phyloP scores from a whole-genome alignment of 2,888 invertebrate species.

The Eilema sororculum region DNA sequence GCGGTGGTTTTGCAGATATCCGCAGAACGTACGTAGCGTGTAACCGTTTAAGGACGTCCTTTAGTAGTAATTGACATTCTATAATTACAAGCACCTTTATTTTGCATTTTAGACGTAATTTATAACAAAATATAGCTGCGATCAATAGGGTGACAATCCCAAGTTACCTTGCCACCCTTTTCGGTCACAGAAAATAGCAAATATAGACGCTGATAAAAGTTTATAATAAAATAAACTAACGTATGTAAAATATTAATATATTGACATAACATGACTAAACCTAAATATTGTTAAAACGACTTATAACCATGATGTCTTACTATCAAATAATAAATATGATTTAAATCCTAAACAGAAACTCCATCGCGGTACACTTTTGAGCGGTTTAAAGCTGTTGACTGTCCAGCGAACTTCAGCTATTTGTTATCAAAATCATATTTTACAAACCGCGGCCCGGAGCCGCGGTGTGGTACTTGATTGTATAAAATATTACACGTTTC shows the following conservation, averaged over 20 bases:
- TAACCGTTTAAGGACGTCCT: constrained; percentile 3
- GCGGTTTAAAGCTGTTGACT: constrained; percentile 69
- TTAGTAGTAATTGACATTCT: not conserved
- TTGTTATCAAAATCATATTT: constrained; percentile 44
- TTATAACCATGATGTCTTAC: constrained; percentile 54
- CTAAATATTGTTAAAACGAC: constrained; percentile 54
- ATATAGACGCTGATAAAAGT: constrained; percentile 74
- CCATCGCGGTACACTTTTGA: constrained; percentile 67
- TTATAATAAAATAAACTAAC: constrained; percentile 77
- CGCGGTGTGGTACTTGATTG: constrained; percentile 17
- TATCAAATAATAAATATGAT: constrained; percentile 71
- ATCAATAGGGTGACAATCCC: constrained; percentile 23
- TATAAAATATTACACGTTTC: constrained; percentile 44
- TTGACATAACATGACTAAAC: constrained; percentile 69
- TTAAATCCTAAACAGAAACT: constrained; percentile 63
- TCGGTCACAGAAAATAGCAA: constrained; percentile 62
- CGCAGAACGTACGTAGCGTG: not conserved
- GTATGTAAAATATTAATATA: constrained; percentile 79
- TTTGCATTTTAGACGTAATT: constrained; percentile 25
- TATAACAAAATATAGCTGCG: constrained; percentile 19
- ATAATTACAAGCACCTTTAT: constrained; percentile 19
- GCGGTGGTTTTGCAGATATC: not conserved
- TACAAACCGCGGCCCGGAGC: constrained; percentile 21
- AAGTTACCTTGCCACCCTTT: constrained; percentile 29
- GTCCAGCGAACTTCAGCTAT: constrained; percentile 52